Base-by-base conservation (phyloP, 2,888 invertebrate species). In the Orthonychiurus folsomi region DNA sequence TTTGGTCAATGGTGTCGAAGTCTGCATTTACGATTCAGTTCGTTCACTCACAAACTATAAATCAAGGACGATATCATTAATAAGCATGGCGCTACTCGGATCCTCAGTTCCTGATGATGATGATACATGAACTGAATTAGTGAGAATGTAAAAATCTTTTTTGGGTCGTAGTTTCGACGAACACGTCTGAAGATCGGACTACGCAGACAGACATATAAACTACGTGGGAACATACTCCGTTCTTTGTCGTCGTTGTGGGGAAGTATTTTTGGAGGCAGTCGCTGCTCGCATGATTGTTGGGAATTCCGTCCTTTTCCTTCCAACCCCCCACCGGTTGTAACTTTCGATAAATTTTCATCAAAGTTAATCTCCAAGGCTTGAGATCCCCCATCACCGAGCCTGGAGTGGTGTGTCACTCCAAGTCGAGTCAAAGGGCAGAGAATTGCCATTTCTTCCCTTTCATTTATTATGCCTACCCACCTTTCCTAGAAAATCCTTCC, bases 281-380 rank as follows among this genome's bases (percentile, higher is more conserved):
- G 15, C 15, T 37, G 9, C 37, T 37, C 37, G 37, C 37, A 15
- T 37, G 37, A 37, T 37, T 37, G 37, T 37, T 15, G 37, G 37
- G 37, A 37, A 37, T 15, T 37, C 37, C 37, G 37, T 37, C 9
- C 15, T 37, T 15, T 37, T 37, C 37, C 15, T 5, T 37, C 20
- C 20, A 12, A 52, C 52, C 57, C 57, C 57, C 57, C 20, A 26
- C 23, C 37, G 23, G 47, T 12, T 25, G n/a, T 62, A 58, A 60
- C 56, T 69, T 63, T 66, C 69, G 63, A 68, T 69, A 68, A 66
- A 69, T 69, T 69, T 66, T 69, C 69, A 69, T 69, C 64, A 68
- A 26, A 62, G 52, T 64, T 69, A 69, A 69, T 69, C 69, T 64
- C 62, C 20, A 5, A 25, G 23, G 52, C 24, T 52, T 23, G 52